phyloP scores from a whole-genome alignment of 2,888 invertebrate species.

The Lasioglossum malachurum region DNA sequence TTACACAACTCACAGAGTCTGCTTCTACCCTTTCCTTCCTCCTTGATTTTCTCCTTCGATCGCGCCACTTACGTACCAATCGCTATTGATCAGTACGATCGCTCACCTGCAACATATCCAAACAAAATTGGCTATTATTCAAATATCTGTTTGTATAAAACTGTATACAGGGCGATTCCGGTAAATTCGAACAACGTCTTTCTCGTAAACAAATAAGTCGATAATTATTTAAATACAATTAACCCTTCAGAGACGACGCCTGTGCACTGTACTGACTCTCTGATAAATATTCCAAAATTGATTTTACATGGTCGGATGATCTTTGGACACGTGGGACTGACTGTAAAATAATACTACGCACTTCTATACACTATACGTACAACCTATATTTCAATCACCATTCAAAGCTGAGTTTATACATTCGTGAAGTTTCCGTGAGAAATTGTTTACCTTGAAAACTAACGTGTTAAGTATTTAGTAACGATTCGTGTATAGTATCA shows the following conservation, averaged over 20 bases:
- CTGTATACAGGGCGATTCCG: background rate
- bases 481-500: background rate
- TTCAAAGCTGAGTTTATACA: background rate
- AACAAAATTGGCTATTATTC: background rate
- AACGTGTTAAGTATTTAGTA: background rate
- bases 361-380: background rate
- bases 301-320: background rate
- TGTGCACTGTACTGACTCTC: too few species aligned
- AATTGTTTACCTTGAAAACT: background rate
- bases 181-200: too few species aligned
- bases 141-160: background rate
- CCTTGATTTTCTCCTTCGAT: slow-evolving; percentile 33
- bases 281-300: background rate
- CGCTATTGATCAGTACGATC: slow-evolving; percentile 51
- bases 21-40: slow-evolving; percentile 64
- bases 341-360: background rate
- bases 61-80: slow-evolving; percentile 47
- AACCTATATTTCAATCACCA: background rate
- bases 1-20: slow-evolving; percentile 78
- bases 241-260: background rate
- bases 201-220: background rate
- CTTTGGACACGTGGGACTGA: background rate
- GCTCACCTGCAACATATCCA: slow-evolving; percentile 49
- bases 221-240: background rate
- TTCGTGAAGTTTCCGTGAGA: background rate